Evolutionary conservation across 2,888 invertebrate genomes (phyloP).

Genomic region (Byasa hedistus): DNA sequence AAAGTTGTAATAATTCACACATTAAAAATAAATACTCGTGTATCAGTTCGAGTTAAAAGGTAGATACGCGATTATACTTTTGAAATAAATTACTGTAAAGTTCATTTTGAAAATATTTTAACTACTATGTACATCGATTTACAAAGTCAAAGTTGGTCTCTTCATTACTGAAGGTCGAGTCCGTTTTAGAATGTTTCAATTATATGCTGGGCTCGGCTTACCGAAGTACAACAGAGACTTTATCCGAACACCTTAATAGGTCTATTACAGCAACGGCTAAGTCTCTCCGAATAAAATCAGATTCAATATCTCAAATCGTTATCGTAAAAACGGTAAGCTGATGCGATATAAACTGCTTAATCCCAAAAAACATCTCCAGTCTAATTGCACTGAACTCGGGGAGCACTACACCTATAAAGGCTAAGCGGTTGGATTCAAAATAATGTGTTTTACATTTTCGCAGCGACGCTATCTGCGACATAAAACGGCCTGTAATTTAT

Average conservation of each 20-base stretch:
- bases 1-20: no score
- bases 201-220: no score
- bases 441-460: constrained; percentile 79
- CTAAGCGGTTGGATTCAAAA: constrained; percentile 78
- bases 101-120: no score
- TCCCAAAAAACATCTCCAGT: constrained; percentile 72
- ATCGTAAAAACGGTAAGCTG: constrained; percentile 59
- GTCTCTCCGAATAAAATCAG: constrained; percentile 32
- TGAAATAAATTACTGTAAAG: no score
- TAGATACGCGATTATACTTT: no score
- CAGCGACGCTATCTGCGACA: constrained; percentile 76
- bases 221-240: no score
- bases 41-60: no score
- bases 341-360: constrained; percentile 49
- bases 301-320: constrained; percentile 60
- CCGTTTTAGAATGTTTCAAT: no score
- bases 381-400: constrained; percentile 74
- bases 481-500: constrained; percentile 80
- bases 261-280: constrained; percentile 37
- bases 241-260: constrained; percentile 9
- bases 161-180: no score
- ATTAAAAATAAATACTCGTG: no score
- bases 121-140: no score
- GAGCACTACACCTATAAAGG: constrained; percentile 76
- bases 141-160: no score